Evolutionary conservation across 2,888 invertebrate genomes (phyloP).

Genomic region (Galeopsomyia nigrocyanea): DNA sequence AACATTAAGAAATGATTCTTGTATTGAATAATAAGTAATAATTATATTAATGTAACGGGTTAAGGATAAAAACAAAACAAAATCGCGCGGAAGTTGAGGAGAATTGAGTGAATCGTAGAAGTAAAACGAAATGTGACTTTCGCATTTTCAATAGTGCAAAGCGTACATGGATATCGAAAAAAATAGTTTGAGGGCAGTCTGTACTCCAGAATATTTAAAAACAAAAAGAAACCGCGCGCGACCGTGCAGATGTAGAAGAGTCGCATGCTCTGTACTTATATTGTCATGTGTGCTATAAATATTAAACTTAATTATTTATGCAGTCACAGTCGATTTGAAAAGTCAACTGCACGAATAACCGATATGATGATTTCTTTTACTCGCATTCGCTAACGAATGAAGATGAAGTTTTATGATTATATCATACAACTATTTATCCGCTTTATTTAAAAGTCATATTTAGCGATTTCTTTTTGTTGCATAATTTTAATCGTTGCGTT

Average conservation of each 20-base stretch:
- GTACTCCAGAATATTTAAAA: slow-evolving; percentile 33
- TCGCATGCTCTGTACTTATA: slow-evolving; percentile 48
- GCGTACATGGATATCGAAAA: slow-evolving; percentile 16
- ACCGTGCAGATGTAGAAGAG: slow-evolving; percentile 5
- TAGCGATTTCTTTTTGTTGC: too few relatives aligned
- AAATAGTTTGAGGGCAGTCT: slow-evolving; percentile 43
- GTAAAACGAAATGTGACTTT: slow-evolving; percentile 15
- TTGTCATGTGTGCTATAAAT: slow-evolving; percentile 23
- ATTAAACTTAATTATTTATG: too few relatives aligned
- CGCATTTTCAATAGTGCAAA: slow-evolving; percentile 36
- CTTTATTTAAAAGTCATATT: too few relatives aligned
- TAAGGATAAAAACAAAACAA: slow-evolving; percentile 7
- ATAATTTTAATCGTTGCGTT: too few relatives aligned
- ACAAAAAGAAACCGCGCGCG: slow-evolving; percentile 4
- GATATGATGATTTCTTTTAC: slow-evolving; percentile 24
- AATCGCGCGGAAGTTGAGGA: slow-evolving; percentile 4
- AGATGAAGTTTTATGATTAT: too few relatives aligned
- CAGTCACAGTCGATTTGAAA: slow-evolving; percentile 3
- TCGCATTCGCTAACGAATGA: too few relatives aligned
- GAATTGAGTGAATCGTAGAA: slow-evolving; percentile 21
- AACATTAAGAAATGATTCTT: slow-evolving; percentile 34
- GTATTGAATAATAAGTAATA: slow-evolving; percentile 31
- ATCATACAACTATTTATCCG: too few relatives aligned
- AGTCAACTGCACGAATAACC: slow-evolving; percentile 32
- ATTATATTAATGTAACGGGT: slow-evolving; percentile 19